These are phyloP conservation scores for Thinocorus orbignyianus DNA, from an alignment of 2,113 vertebrate species.

Conservation along the genomic window DNA sequence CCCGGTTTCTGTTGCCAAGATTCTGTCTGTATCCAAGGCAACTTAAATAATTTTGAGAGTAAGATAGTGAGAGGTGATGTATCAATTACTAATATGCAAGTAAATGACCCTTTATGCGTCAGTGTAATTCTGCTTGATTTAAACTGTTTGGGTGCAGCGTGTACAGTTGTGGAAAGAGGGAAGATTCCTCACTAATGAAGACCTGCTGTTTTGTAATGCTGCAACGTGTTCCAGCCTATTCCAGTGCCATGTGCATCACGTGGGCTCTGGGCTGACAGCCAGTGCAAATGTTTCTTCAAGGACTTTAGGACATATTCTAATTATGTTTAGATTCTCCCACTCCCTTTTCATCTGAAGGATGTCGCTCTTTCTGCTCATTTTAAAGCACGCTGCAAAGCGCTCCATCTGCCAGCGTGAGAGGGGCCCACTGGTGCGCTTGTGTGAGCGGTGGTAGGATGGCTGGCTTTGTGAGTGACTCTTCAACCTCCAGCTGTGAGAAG, in stretches of 20 bases:
- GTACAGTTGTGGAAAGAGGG: slow-evolving; percentile 13
- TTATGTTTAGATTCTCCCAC: slow-evolving; percentile 54
- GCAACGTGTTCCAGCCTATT: slow-evolving; percentile 41
- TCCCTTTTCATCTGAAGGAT: slow-evolving; percentile 34
- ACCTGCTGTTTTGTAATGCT: slow-evolving; percentile 54
- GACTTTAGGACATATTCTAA: slow-evolving; percentile 65
- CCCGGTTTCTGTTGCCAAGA: not conserved
- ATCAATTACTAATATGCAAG: slow-evolving; percentile 40
- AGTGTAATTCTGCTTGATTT: not conserved
- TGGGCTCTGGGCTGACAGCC: slow-evolving; percentile 57
- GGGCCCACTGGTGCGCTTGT: slow-evolving; percentile 3
- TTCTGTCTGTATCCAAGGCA: slow-evolving; percentile 47
- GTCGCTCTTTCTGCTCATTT: slow-evolving; percentile 39
- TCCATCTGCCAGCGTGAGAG: slow-evolving; percentile 50
- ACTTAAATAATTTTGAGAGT: slow-evolving; percentile 35
- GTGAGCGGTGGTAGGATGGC: not conserved
- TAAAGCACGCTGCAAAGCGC: not conserved
- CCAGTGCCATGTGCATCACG: slow-evolving; percentile 34
- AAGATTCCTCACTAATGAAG: slow-evolving; percentile 51
- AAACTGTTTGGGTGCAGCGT: slow-evolving; percentile 2
- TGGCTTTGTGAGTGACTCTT: slow-evolving; percentile 33
- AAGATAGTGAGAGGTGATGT: not conserved
- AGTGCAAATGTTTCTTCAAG: slow-evolving; percentile 64
- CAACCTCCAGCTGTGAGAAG: slow-evolving; percentile 44
- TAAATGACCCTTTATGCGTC: not conserved